Conservation (phyloP, 2,797 vertebrate genomes). For the Loriculus beryllinus region DNA sequence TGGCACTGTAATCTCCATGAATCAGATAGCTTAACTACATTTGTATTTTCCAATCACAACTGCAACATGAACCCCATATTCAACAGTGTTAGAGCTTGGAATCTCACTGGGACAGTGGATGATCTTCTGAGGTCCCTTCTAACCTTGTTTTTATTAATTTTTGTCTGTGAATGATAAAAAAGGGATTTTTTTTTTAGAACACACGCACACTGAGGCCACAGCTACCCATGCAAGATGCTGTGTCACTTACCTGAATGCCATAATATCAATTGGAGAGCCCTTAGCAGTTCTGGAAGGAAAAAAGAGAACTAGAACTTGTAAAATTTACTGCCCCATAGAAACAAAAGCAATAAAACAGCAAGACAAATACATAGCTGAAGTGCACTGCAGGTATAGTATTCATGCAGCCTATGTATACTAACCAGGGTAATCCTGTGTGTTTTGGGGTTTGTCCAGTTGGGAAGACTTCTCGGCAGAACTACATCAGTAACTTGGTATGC, state of each 20-base stretch:
- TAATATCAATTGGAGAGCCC: not conserved
- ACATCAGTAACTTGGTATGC: not conserved
- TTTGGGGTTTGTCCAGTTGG: not conserved
- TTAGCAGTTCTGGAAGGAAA: not conserved
- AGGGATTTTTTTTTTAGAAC: not conserved
- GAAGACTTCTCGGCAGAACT: not conserved
- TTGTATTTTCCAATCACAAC: not conserved
- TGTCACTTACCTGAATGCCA: not conserved
- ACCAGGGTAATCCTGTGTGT: not conserved
- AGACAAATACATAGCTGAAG: not conserved
- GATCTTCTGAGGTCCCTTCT: not conserved
- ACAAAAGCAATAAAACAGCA: not conserved
- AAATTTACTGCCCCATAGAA: not conserved
- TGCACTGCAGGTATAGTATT: not conserved
- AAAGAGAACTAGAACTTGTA: not conserved
- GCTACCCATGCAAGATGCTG: not conserved
- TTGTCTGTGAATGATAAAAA: not conserved
- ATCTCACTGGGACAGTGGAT: not conserved
- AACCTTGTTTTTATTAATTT: not conserved
- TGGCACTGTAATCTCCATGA: not conserved
- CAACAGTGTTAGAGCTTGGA: not conserved
- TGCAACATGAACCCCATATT: not conserved
- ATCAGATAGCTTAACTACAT: not conserved
- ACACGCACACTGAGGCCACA: not conserved
- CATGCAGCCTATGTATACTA: not conserved